phyloP scores from a whole-genome alignment of 2,797 vertebrate genomes.

The Platyrinchus mystaceus region DNA sequence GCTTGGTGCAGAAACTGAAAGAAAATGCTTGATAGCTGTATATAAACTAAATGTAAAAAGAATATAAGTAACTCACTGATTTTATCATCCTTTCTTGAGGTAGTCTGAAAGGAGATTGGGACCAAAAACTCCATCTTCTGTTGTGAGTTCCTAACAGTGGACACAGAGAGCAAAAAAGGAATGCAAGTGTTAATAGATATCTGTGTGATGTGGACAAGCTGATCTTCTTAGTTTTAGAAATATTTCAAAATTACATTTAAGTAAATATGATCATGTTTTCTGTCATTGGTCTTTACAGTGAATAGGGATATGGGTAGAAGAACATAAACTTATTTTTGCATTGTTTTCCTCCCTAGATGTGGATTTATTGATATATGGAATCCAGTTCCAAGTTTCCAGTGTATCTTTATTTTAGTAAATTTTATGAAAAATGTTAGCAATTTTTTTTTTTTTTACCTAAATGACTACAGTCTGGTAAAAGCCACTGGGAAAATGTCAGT shows the following conservation, averaged over 20 bases:
- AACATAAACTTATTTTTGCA: not conserved
- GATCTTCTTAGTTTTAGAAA: not conserved
- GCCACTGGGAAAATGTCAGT: slow-evolving; percentile 17
- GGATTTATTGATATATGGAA: not conserved
- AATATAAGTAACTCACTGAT: not conserved
- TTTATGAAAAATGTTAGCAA: not conserved
- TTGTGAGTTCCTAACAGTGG: not conserved
- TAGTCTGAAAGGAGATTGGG: not conserved
- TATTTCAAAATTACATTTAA: not conserved
- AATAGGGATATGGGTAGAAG: not conserved
- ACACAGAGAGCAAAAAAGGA: not conserved
- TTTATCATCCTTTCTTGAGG: not conserved
- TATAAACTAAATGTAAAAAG: not conserved
- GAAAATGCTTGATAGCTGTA: not conserved
- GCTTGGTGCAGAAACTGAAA: not conserved
- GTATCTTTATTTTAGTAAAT: not conserved
- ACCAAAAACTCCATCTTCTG: not conserved
- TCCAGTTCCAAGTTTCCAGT: not conserved
- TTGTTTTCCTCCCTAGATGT: not conserved
- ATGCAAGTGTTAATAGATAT: not conserved
- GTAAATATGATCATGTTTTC: not conserved
- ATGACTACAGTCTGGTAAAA: not conserved
- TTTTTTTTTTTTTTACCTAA: not conserved
- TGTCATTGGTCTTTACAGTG: not conserved
- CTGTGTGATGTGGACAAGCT: not conserved